Percentiles rank a stretch among this genome's conserved stretches.
These are phyloP conservation scores for Linyphia triangularis DNA, from an alignment of 2,888 invertebrate genomes.

Conservation along the genomic window DNA sequence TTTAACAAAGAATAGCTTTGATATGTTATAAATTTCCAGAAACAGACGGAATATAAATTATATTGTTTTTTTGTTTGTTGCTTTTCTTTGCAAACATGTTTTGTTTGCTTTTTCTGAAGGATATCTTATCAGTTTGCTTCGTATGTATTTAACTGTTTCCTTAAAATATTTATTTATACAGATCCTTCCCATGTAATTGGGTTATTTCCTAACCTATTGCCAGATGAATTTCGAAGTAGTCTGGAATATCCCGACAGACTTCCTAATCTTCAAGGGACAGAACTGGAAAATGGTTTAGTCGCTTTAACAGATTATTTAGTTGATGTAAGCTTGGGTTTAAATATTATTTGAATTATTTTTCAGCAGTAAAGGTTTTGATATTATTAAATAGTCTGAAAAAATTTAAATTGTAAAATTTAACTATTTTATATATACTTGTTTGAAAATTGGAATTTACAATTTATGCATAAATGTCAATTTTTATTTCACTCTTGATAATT, in stretches of 20 bases:
- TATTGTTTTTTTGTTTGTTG: too few relatives aligned
- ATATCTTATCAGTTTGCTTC: too few relatives aligned
- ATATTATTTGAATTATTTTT: not conserved
- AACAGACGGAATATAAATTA: too few relatives aligned
- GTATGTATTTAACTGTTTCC: too few relatives aligned
- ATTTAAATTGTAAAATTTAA: not conserved
- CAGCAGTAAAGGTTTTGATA: too few relatives aligned
- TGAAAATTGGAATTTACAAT: not conserved
- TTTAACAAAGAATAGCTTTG: too few relatives aligned
- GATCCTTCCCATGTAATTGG: slow-evolving; percentile 97
- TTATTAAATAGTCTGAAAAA: too few relatives aligned
- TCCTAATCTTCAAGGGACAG: slow-evolving; percentile 87
- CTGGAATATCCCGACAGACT: slow-evolving; percentile 82
- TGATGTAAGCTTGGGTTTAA: slow-evolving; percentile 82
- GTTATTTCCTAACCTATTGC: slow-evolving; percentile 93
- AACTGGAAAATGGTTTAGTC: slow-evolving; percentile 91
- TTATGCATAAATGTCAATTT: not conserved
- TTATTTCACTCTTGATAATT: too few relatives aligned
- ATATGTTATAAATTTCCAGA: too few relatives aligned
- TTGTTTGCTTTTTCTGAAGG: too few relatives aligned
- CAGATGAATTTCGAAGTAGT: slow-evolving; percentile 82
- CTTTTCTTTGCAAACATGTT: too few relatives aligned
- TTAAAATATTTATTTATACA: slow-evolving; percentile 78
- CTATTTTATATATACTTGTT: not conserved
- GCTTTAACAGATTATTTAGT: slow-evolving; percentile 95